phyloP scores from a whole-genome alignment of 1,140 invertebrate species.

The Drosophila kurseongensis region DNA sequence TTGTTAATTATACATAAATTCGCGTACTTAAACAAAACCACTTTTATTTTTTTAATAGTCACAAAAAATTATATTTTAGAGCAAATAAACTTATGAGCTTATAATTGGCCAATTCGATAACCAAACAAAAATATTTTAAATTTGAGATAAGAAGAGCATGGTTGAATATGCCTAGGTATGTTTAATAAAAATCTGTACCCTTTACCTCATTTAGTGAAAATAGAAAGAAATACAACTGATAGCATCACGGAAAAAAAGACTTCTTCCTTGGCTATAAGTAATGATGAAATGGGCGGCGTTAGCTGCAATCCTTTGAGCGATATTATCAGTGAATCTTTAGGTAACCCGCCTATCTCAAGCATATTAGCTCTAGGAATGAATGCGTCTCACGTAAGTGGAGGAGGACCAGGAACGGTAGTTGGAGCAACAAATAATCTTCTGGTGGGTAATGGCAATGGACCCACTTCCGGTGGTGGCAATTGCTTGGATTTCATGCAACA shows the following conservation, averaged over 20 bases:
- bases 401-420: neutral
- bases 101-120: too few species aligned
- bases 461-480: slow-evolving; percentile 71
- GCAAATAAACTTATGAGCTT: too few species aligned
- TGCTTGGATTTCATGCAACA: slow-evolving; percentile 91
- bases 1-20: too few species aligned
- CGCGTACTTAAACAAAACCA: too few species aligned
- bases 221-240: slow-evolving; percentile 38
- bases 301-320: slow-evolving; percentile 51
- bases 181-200: neutral
- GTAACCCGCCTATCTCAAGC: slow-evolving; percentile 17
- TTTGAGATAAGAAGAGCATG: too few species aligned
- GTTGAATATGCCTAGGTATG: neutral
- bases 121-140: too few species aligned
- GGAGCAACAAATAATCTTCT: slow-evolving; percentile 58
- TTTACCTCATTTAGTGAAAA: slow-evolving; percentile 50
- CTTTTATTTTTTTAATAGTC: too few species aligned
- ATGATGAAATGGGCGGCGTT: slow-evolving; percentile 39
- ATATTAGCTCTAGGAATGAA: slow-evolving; percentile 27
- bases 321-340: slow-evolving; percentile 38
- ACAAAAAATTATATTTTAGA: too few species aligned
- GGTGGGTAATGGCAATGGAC: slow-evolving; percentile 83
- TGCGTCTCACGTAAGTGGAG: slow-evolving; percentile 5
- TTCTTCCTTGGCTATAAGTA: slow-evolving; percentile 31
- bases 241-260: slow-evolving; percentile 39